These are phyloP conservation scores for Gryllus longicercus DNA, from an alignment of 2,888 invertebrate species.

Conservation along the genomic window DNA sequence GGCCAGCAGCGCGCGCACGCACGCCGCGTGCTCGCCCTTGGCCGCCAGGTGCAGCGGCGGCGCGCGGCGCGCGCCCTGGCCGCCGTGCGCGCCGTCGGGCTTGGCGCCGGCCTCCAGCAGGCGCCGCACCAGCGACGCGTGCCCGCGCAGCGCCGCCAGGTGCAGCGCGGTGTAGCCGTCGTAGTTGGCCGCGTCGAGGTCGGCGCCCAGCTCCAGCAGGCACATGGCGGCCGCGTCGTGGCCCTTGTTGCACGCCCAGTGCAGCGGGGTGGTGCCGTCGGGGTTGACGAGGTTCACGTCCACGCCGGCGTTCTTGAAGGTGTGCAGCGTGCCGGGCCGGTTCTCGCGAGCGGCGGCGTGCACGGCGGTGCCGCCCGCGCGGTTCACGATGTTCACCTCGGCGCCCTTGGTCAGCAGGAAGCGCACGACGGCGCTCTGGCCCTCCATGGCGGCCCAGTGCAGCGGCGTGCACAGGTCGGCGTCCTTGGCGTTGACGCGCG, in stretches of 20 bases:
- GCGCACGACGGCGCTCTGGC: neutral
- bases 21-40: neutral
- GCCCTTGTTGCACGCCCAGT: neutral
- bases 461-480: neutral
- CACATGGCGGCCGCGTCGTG: neutral
- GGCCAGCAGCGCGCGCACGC: neutral
- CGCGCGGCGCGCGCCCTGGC: neutral
- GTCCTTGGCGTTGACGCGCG: neutral
- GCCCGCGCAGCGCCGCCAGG: neutral
- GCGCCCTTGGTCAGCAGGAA: neutral
- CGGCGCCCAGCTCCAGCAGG: neutral
- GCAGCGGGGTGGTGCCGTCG: neutral
- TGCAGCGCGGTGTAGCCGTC: neutral
- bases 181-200: neutral
- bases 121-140: neutral
- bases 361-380: neutral
- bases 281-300: neutral
- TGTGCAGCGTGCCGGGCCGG: neutral
- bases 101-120: neutral
- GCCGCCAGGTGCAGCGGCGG: neutral
- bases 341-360: neutral
- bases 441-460: slow-evolving; percentile 9
- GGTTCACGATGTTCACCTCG: neutral
- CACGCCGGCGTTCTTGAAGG: neutral
- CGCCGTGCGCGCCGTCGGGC: too few species aligned